Percentiles rank a stretch among this genome's conserved stretches.
phyloP scores from a whole-genome alignment of 2,888 invertebrate genomes.

The Tortrix viridana region DNA sequence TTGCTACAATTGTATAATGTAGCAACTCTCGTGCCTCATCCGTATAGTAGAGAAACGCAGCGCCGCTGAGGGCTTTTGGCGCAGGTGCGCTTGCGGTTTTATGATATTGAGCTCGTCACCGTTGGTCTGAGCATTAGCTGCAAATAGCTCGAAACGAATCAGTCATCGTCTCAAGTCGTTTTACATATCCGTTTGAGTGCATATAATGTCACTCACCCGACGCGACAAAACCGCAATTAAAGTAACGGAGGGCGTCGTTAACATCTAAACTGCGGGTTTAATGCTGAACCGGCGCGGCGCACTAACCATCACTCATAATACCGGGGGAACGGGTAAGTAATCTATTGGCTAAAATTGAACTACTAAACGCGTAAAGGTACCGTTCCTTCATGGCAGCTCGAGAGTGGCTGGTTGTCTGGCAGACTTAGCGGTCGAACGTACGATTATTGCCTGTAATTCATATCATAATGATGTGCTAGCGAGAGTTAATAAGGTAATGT shows the following conservation, averaged over 20 bases:
- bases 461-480: not conserved
- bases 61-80: no score
- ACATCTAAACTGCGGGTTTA: constrained; percentile 60
- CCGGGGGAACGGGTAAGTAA: constrained; percentile 52
- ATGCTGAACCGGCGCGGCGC: constrained; percentile 55
- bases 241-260: constrained; percentile 75
- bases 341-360: constrained; percentile 55
- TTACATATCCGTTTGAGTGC: constrained; percentile 76
- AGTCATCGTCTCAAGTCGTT: constrained; percentile 65
- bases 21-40: no score
- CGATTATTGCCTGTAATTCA: not conserved
- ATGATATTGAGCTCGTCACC: constrained; percentile 67
- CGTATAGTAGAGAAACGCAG: no score
- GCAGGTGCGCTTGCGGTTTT: constrained; percentile 57
- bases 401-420: not conserved
- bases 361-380: constrained; percentile 51
- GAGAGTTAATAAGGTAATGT: no score
- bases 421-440: not conserved
- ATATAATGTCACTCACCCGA: constrained; percentile 68
- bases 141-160: constrained; percentile 59
- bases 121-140: constrained; percentile 72
- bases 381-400: constrained; percentile 42
- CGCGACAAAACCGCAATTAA: constrained; percentile 77
- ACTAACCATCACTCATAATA: constrained; percentile 59
- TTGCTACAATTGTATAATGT: no score